Base-by-base conservation (phyloP, 2,888 invertebrate species). In the Napeogenes inachia region DNA sequence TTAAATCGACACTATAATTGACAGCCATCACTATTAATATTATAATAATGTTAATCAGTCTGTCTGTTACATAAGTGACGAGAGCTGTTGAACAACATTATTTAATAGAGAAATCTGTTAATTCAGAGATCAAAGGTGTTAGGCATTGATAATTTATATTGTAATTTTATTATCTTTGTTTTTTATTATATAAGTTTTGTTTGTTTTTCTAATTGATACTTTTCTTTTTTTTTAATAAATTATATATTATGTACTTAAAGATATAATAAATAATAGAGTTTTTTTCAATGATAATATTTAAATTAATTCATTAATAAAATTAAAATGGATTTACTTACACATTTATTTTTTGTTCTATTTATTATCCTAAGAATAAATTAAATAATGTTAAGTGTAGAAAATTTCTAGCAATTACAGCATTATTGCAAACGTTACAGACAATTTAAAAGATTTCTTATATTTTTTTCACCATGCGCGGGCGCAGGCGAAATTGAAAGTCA, bases 401-500 rank as follows among this genome's bases (percentile, higher is more conserved):
- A 62, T 56, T 61, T 63, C 47, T 59, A 58, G 61, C 63, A 67
- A 67, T 67, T 65, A 65, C 62, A 46, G 62, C 54, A 63, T 63
- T 61, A 65, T 63, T 61, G 65, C 63, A 65, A 65, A 63, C 65
- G 67, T 63, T 57, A 58, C 65, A 61, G 66, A 55, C 63, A 38
- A 63, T 66, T 66, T 63, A 61, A 59, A 63, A 68, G 57, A 61
- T 63, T 61, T 58, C 58, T 56, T 47, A 47, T 60, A 56, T 55
- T 60, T 61, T 64, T 61, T 63, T 45, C 57, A 12, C 59, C 62
- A 62, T 70, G 68, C 71, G 72, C 72, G 60, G 60, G 68, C 71
- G 71, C 70, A 68, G 70, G 64, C 63, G 71, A 75, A 74, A 75
- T 65, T 72, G 75, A 75, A 75, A 75, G 75, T 75, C 67, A 66